phyloP scores from a whole-genome alignment of 1,140 invertebrate genomes.

The Laodelphax striatellus region DNA sequence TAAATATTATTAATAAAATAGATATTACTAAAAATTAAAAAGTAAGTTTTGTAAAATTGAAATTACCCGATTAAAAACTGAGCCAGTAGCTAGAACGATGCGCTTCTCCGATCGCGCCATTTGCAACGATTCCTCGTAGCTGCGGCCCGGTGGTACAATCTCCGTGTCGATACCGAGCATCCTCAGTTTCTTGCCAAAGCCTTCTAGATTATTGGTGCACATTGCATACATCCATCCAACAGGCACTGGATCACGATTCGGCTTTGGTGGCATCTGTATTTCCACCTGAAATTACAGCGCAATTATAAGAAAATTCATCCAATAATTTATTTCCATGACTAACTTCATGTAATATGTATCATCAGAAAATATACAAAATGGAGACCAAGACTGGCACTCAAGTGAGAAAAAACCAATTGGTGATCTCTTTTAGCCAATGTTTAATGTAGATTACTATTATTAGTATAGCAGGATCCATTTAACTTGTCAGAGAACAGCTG shows the following conservation, averaged over 20 bases:
- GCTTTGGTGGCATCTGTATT: background rate
- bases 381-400: too few species aligned
- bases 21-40: too few species aligned
- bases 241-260: constrained; percentile 21
- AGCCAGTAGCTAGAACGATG: constrained; percentile 42
- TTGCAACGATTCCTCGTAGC: constrained; percentile 37
- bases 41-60: too few species aligned
- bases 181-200: constrained; percentile 44
- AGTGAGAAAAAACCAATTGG: too few species aligned
- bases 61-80: constrained; percentile 33
- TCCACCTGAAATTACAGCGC: background rate
- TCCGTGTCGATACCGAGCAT: constrained; percentile 52
- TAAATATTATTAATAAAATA: background rate
- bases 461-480: too few species aligned
- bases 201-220: constrained; percentile 42
- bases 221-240: constrained; percentile 28
- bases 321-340: too few species aligned
- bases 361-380: too few species aligned
- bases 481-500: too few species aligned
- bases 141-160: constrained; percentile 36
- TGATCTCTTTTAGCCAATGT: too few species aligned
- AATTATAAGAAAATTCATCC: background rate
- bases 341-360: too few species aligned
- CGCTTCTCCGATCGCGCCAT: constrained; percentile 39
- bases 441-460: too few species aligned